Evolutionary conservation across 92 coral and sea anemone species (phyloP).

Genomic region (Bergia puertoricense): DNA sequence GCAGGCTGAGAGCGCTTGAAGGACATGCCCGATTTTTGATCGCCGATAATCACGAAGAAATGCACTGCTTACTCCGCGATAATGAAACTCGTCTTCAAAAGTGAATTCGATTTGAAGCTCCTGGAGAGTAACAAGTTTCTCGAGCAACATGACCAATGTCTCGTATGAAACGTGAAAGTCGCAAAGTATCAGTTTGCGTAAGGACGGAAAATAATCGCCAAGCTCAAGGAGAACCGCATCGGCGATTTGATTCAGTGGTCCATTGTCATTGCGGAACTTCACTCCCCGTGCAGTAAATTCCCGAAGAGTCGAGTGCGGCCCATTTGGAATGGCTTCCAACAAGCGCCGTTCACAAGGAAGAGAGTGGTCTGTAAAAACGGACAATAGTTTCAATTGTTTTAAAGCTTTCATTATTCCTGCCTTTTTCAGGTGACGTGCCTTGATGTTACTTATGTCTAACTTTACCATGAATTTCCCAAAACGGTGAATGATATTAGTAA

Average conservation of each 20-base stretch:
- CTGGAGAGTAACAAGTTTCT: constrained; percentile 45
- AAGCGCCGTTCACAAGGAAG: constrained; percentile 58
- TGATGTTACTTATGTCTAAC: constrained; percentile 52
- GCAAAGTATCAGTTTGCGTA: constrained; percentile 49
- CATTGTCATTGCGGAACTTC: constrained; percentile 40
- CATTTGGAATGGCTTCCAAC: constrained; percentile 45
- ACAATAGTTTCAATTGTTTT: constrained; percentile 43
- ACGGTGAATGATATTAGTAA: constrained; percentile 57
- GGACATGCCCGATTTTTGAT: constrained; percentile 49
- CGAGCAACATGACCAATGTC: constrained; percentile 43
- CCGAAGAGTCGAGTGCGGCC: constrained; percentile 41
- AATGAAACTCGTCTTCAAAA: constrained; percentile 57
- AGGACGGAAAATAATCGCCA: constrained; percentile 54
- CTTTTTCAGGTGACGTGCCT: constrained; percentile 47
- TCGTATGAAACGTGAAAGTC: constrained; percentile 53
- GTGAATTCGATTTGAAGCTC: constrained; percentile 54
- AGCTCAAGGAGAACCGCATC: constrained; percentile 60
- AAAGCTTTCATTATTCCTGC: constrained; percentile 53
- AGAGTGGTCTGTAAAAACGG: constrained; percentile 17
- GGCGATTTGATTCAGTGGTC: constrained; percentile 54
- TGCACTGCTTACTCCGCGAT: constrained; percentile 55
- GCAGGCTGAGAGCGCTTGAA: constrained; percentile 49
- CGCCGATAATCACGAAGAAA: constrained; percentile 60
- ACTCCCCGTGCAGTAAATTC: constrained; percentile 67
- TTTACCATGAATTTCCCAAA: constrained; percentile 58